Percentiles rank a stretch among this genome's conserved stretches.
Conservation (phyloP, 2,888 invertebrate genomes). For the Apoderus coryli region DNA sequence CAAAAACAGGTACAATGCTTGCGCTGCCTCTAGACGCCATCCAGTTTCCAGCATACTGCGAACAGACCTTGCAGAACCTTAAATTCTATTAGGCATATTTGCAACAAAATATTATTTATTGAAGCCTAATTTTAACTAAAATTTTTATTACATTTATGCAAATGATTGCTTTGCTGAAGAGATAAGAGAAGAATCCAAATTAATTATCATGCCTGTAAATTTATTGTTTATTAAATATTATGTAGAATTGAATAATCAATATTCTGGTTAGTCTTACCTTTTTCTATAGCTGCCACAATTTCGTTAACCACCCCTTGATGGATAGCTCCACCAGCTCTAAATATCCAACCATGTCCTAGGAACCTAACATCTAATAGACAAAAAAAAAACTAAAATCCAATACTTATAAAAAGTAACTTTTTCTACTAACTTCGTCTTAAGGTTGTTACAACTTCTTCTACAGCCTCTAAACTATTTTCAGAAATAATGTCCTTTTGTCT, state of each 20-base stretch:
- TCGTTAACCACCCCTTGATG: slow-evolving; percentile 20
- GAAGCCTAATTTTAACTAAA: no score
- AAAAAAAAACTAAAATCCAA: slow-evolving; percentile 12
- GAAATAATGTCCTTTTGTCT: slow-evolving; percentile 30
- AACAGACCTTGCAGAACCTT: slow-evolving; percentile 16
- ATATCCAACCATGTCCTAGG: slow-evolving; percentile 24
- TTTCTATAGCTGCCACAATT: slow-evolving; percentile 18
- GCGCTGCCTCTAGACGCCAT: slow-evolving; percentile 31
- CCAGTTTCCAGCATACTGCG: slow-evolving; percentile 24
- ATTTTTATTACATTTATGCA: no score
- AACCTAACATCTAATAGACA: slow-evolving; percentile 24
- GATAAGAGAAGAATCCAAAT: no score
- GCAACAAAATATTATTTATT: no score
- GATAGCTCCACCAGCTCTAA: slow-evolving; percentile 23
- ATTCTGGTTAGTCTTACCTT: no score
- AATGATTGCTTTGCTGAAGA: no score
- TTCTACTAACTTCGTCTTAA: slow-evolving; percentile 34
- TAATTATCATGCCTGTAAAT: no score
- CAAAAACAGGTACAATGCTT: slow-evolving; percentile 31
- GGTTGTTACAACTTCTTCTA: slow-evolving; percentile 29
- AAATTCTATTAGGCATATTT: no score
- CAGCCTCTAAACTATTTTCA: slow-evolving; percentile 30
- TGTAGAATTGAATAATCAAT: no score
- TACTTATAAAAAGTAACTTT: no score
- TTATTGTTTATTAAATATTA: no score